phyloP scores from a whole-genome alignment of 2,888 invertebrate species.

The Eledona agricola region DNA sequence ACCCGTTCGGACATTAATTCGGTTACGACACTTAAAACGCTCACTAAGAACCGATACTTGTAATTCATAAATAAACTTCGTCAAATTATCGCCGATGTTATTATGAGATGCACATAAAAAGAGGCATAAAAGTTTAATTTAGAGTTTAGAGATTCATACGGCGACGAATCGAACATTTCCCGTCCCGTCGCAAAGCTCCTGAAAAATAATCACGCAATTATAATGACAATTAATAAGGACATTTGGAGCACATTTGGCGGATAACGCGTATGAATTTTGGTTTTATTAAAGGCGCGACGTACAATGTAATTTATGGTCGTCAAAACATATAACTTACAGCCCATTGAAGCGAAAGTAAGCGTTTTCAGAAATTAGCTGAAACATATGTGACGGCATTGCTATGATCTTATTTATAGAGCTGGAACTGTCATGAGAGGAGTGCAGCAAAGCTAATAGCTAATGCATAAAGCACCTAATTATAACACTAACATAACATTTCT shows the following conservation, averaged over 20 bases:
- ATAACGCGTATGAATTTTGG: slow-evolving; percentile 12
- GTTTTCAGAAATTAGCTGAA: slow-evolving; percentile 54
- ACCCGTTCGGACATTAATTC: slow-evolving; percentile 4
- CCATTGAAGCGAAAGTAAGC: slow-evolving; percentile 38
- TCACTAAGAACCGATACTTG: background rate
- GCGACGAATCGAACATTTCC: too few relatives aligned
- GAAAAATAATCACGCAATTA: too few relatives aligned
- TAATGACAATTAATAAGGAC: slow-evolving; percentile 4
- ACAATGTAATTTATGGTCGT: slow-evolving; percentile 36
- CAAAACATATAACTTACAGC: slow-evolving; percentile 36
- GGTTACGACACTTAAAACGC: background rate
- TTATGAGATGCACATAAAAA: too few relatives aligned
- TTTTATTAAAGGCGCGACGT: slow-evolving; percentile 32
- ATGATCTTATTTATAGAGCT: slow-evolving; percentile 56
- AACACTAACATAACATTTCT: slow-evolving; percentile 54
- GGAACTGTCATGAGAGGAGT: slow-evolving; percentile 54
- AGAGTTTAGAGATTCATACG: background rate
- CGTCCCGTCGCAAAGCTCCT: too few relatives aligned
- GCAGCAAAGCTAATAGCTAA: slow-evolving; percentile 57
- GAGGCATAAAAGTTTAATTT: background rate
- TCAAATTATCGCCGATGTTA: background rate
- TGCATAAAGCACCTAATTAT: slow-evolving; percentile 58
- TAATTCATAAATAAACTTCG: slow-evolving; percentile 1
- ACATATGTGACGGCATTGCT: slow-evolving; percentile 51
- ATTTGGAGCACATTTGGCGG: slow-evolving; percentile 7